phyloP scores from a whole-genome alignment of 2,113 vertebrate genomes.

The Labeo catla region DNA sequence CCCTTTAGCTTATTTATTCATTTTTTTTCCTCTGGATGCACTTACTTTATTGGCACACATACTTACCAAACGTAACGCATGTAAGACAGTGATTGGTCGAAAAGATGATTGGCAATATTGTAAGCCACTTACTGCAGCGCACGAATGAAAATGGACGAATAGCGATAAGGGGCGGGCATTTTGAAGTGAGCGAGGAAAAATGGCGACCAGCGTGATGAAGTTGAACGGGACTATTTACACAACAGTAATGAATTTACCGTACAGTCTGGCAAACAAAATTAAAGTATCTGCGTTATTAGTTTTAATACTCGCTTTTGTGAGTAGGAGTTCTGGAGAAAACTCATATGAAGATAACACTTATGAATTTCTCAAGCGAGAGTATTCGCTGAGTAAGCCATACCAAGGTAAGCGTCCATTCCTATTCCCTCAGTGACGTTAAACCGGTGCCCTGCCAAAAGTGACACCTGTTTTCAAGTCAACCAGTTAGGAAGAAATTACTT shows the following conservation, averaged over 20 bases:
- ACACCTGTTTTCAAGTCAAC: neutral
- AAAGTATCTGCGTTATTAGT: slow-evolving; percentile 55
- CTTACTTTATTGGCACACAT: slow-evolving; percentile 17
- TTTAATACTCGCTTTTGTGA: slow-evolving; percentile 51
- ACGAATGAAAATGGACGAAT: slow-evolving; percentile 40
- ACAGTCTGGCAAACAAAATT: slow-evolving; percentile 36
- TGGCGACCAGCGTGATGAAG: slow-evolving; percentile 68
- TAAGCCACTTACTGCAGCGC: slow-evolving; percentile 9
- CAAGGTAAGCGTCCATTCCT: slow-evolving; percentile 75
- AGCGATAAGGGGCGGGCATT: slow-evolving; percentile 31
- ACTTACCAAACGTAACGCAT: neutral
- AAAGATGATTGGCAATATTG: slow-evolving; percentile 11
- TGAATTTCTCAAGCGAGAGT: slow-evolving; percentile 91
- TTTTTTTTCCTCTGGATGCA: neutral
- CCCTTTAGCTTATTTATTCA: too few relatives aligned
- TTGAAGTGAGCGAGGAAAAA: slow-evolving; percentile 63
- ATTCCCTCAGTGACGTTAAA: neutral
- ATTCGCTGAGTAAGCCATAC: slow-evolving; percentile 89
- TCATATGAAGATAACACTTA: slow-evolving; percentile 74
- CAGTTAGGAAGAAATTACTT: neutral
- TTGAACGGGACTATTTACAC: slow-evolving; percentile 46
- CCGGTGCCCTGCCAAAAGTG: neutral
- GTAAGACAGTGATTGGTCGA: slow-evolving; percentile 16
- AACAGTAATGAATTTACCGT: slow-evolving; percentile 1
- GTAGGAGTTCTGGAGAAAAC: slow-evolving; percentile 63